Base-by-base conservation (phyloP, 2,888 invertebrate species). In the Epicampocera succincta region DNA sequence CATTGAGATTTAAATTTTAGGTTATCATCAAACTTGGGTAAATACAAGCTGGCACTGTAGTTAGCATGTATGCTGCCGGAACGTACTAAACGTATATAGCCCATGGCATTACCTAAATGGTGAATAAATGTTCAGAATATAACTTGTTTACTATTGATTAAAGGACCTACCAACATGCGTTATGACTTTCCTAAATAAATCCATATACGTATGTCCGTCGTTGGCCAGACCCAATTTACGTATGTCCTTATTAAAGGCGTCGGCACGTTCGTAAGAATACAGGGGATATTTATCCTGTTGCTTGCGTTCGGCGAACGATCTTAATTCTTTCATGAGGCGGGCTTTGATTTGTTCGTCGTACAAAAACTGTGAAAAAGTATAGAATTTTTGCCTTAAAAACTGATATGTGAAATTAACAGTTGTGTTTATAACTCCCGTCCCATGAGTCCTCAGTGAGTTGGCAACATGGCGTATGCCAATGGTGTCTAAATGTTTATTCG, bases 341-440 rank as follows among this genome's bases (percentile, higher is more conserved):
- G 98, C 98, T 90, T 99, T 98, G 63, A 99, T 98, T 87, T 98
- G 98, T 90, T 99, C 99, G 89, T 99, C 85, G 89, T 96, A 99
- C 91, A 99, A 94, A 90, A 99, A 99, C 90, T 99, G 98, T 0
- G 99, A 99, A 90, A 99, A 97, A 0, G 95, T 95, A 86, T 95
- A 96, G 87, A 99, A 96, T 90, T 99, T 98, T 86, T 97, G 95
- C 85, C 97, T 94, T 84, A 99, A 92, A 91, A 98, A 99, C 91
- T 98, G 98, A 91, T 98, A 98, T 0, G 96, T 96, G 86, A 96
- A 97, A 89, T 98, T 98, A 0, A 95, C 97, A 0, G 98, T 97
- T 0, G 98, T 98, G 87, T 97, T 98, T 94, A 98, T 97, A 81
- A 99, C 97, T 8, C 99, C 99, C 9, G 96, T 96, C 38, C 99